phyloP scores from a whole-genome alignment of 2,888 invertebrate genomes.

The Phragmatobia fuliginosa region DNA sequence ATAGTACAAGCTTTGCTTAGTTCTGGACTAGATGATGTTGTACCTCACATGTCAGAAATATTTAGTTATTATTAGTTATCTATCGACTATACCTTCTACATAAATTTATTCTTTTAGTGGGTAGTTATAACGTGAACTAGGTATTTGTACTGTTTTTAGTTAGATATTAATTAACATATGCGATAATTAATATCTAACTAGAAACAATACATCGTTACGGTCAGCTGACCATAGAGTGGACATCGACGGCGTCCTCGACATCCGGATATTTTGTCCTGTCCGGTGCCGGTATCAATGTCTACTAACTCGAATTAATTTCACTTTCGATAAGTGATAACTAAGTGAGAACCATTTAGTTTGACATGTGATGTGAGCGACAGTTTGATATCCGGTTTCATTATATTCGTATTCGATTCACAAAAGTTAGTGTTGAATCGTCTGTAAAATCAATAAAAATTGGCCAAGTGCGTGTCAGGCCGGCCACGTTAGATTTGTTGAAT shows the following conservation, averaged over 20 bases:
- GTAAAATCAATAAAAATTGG: too few relatives aligned
- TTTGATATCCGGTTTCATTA: too few relatives aligned
- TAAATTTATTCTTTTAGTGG: background rate
- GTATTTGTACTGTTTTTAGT: background rate
- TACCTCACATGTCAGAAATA: too few relatives aligned
- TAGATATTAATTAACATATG: constrained; percentile 11
- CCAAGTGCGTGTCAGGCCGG: too few relatives aligned
- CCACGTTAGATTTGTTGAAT: too few relatives aligned
- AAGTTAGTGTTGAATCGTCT: too few relatives aligned
- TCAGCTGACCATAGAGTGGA: constrained; percentile 23
- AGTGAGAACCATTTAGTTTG: constrained; percentile 5
- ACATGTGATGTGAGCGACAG: background rate
- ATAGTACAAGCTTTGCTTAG: too few relatives aligned
- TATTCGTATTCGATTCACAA: too few relatives aligned
- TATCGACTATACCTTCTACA: background rate
- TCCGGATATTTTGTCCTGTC: constrained; percentile 18
- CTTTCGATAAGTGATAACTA: constrained; percentile 6
- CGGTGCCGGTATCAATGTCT: constrained; percentile 24
- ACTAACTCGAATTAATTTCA: constrained; percentile 6
- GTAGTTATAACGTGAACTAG: too few relatives aligned
- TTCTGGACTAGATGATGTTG: too few relatives aligned
- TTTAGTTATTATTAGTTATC: too few relatives aligned
- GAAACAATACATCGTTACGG: constrained; percentile 13
- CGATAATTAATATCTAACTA: too few relatives aligned
- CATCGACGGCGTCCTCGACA: constrained; percentile 19